Evolutionary conservation across 2,113 vertebrate genomes (phyloP).

Genomic region (Turdus rufiventris): DNA sequence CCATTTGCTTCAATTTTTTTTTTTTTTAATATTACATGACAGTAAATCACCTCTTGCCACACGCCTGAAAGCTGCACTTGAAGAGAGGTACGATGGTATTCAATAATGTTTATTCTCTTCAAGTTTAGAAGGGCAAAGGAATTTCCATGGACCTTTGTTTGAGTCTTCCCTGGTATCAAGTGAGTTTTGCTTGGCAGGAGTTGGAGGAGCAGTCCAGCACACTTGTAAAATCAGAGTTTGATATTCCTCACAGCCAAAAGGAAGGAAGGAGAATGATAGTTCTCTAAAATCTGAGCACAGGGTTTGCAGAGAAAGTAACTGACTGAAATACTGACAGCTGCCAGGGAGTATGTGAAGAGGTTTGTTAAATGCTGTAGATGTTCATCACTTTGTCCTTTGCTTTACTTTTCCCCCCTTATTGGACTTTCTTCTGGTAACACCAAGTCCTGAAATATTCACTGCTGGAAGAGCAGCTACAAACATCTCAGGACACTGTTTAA

Average conservation of each 20-base stretch:
- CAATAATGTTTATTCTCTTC: constrained; percentile 12
- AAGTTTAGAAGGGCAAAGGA: neutral
- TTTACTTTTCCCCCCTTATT: neutral
- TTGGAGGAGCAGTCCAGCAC: neutral
- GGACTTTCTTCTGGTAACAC: neutral
- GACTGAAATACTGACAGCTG: neutral
- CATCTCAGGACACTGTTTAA: neutral
- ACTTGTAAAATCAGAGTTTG: neutral
- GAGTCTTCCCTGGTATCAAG: neutral
- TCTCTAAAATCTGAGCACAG: neutral
- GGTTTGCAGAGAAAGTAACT: neutral
- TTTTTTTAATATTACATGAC: neutral
- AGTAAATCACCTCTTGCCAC: neutral
- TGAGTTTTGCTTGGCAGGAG: neutral
- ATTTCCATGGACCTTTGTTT: neutral
- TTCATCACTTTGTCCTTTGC: accelerated
- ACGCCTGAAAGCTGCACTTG: neutral
- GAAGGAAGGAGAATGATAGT: neutral
- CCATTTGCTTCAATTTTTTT: neutral
- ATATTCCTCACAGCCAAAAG: neutral
- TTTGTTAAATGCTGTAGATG: neutral
- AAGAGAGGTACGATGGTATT: neutral
- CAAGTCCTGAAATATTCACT: neutral
- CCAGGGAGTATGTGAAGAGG: neutral
- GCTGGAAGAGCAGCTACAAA: neutral